Evolutionary conservation across 1,140 invertebrate species (phyloP), one percentile per base, ranked within the genome.

Genomic region (Drosophila mauritiana): DNA sequence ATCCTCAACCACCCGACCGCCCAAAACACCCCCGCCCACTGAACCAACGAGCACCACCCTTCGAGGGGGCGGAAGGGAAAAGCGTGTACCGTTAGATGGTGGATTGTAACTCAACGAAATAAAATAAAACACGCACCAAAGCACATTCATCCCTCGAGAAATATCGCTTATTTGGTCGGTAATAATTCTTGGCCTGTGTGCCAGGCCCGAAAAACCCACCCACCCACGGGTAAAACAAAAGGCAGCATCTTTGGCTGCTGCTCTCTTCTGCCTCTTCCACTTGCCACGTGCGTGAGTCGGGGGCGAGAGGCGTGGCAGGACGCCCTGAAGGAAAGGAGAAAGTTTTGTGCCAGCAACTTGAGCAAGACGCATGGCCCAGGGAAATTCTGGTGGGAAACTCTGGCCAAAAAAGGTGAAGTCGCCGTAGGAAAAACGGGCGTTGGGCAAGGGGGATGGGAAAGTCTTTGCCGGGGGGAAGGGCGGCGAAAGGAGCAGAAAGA

Each of bases 41-140:
- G 22, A 62, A 11, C 56, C 64, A 17, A 54, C 56, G 20, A 27
- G 25, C 15, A 51, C 70, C 67, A 76, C 61, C 77, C 78, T 56
- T 61, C 52, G 62, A 40, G 58, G 67, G 55, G 20, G 22, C 6
- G 22, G 22, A 13, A 64, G 63, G 40, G 40, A 17, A 25, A 48
- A 62, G 68, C 83, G 56, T 85, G 67, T 74, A 85, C 74, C 75
- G 78, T 81, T 90, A 77, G 81, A 80, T 82, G 82, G 76, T 82
- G 80, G 85, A 78, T 80, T 84, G 84, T 89, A 90, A 90, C 85
- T 90, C 81, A 91, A 91, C 90, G 84, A 91, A 91, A 91, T 91
- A 91, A 91, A 91, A 91, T 91, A 91, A 91, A 91, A 91, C 90
- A 91, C 90, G 90, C 90, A 91, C 90, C 86, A 91, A 91, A 83